Base-by-base conservation (phyloP, 2,888 invertebrate genomes). In the Drosophila barbarae region DNA sequence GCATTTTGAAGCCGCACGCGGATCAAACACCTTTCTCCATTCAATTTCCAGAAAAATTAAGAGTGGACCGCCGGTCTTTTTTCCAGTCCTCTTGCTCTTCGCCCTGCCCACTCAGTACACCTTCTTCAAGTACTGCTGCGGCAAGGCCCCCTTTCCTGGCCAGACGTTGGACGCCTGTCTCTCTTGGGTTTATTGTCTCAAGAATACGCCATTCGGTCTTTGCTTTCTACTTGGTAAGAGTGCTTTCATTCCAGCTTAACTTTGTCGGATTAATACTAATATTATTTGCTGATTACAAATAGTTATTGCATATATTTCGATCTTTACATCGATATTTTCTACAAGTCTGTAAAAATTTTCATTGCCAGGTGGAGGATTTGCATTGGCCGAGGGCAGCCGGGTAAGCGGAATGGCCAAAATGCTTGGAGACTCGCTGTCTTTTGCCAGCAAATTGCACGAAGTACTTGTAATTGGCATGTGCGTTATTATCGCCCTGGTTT, bases 171-270 rank as follows among this genome's bases (percentile, higher is more conserved):
- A 80, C 54, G 72, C 93, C 0, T 90, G 96, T 21, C 91, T 96
- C 32, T 93, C 93, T 2, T 97, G 97, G 97, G 92, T 93, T 52
- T 93, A 93, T 30, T 91, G 96, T 5, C 94, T 96, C 77, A 92
- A 93, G 57, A 94, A 95, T 81, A 92, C 96, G 71, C 95, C 96
- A 0, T 97, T 97, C 96, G 95, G 96, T 12, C 91, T 97, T 1
- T 92, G 96, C 18, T 93, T 97, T 83, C 91, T 97, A 21, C 91
- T 97, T 42, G 96, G 93, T 91, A 76, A 46, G 46, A 18, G 26
- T 44, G 15, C n/a, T 1, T 26, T 42, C 2, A 8, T n/a, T 23
- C 8, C 21, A 9, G 2, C 18, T 4, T 21, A 6, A 6, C 23
- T 13, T 41, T 23, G 13, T 18, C 5, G 38, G 18, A 10, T 2